Evolutionary conservation across 2,797 vertebrate genomes (phyloP), one percentile per base, ranked within the genome.

Genomic region (Oryzias dopingdopingensis): DNA sequence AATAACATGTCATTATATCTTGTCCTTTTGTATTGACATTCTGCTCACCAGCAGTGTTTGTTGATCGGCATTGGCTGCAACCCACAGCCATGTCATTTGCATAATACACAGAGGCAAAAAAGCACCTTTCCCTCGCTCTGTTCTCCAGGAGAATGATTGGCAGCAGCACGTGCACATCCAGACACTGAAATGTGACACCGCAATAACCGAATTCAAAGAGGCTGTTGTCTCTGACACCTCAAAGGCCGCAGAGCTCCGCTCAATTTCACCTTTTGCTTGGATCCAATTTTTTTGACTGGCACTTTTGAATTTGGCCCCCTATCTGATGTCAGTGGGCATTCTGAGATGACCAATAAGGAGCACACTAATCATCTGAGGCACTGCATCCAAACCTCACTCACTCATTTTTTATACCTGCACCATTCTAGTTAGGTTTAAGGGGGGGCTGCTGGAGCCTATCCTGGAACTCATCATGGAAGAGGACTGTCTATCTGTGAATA

Each of bases 191-290:
- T 65, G 68, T 1, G 62, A 67, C 32, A 37, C 70, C 10, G 53
- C 49, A 53, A 13, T 50, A 52, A 53, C 64, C 24, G 67, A 65
- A 71, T 80, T 80, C 67, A 72, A 80, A 76, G 22, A 68, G 68
- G 59, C 67, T 13, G 20, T 49, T 4, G 47, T 60, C 26, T 65
- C 46, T n/a, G 29, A 0, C 18, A 5, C 44, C 71, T 71, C 71
- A n/a, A 61, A 64, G 67, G 59, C 51, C 12, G 29, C 53, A 26
- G 14, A 59, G 62, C 64, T 56, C 61, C 44, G 58, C 68, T 74
- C 76, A 76, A 78, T 82, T 84, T 72, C 71, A 77, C 77, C 79
- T 78, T 78, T 66, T 70, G 64, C 75, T 62, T 32, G 22, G 68
- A 75, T 77, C 43, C 56, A 45, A 51, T 73, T 59, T 80, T 59